Evolutionary conservation across 2,888 invertebrate species (phyloP).

Genomic region (Salticus scenicus): DNA sequence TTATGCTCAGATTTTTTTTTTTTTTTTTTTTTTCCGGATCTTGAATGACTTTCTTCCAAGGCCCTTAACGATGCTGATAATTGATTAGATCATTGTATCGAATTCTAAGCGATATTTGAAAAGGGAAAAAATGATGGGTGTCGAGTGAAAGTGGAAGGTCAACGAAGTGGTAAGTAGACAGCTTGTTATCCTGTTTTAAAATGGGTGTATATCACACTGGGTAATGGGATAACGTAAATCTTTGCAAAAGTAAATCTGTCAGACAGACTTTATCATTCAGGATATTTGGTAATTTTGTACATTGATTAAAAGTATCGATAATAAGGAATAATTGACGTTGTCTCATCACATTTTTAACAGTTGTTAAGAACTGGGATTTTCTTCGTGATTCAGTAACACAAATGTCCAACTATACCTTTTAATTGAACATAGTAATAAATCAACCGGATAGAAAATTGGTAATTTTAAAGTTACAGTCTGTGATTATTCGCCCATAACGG

Average conservation of each 20-base stretch:
- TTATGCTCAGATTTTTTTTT: background rate
- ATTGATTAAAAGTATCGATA: too few relatives aligned
- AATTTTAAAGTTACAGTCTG: too few relatives aligned
- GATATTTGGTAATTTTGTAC: too few relatives aligned
- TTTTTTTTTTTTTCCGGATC: background rate
- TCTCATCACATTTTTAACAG: too few relatives aligned
- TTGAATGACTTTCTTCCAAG: conserved; percentile 6
- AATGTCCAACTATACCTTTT: too few relatives aligned
- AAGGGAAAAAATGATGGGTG: background rate
- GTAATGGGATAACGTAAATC: background rate
- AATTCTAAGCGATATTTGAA: background rate
- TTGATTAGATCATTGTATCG: conserved; percentile 3
- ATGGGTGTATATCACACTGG: background rate
- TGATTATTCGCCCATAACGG: too few relatives aligned
- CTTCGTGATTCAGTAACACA: too few relatives aligned
- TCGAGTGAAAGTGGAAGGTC: background rate
- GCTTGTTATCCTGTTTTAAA: background rate
- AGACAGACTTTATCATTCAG: background rate
- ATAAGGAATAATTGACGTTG: too few relatives aligned
- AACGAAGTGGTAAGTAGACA: background rate
- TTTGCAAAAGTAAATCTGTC: background rate
- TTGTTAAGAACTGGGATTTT: too few relatives aligned
- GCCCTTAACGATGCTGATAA: conserved; percentile 7
- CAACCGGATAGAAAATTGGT: too few relatives aligned
- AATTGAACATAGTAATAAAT: too few relatives aligned